Base-by-base conservation (phyloP, 2,797 vertebrate genomes). In the Malacoctenus gilli region DNA sequence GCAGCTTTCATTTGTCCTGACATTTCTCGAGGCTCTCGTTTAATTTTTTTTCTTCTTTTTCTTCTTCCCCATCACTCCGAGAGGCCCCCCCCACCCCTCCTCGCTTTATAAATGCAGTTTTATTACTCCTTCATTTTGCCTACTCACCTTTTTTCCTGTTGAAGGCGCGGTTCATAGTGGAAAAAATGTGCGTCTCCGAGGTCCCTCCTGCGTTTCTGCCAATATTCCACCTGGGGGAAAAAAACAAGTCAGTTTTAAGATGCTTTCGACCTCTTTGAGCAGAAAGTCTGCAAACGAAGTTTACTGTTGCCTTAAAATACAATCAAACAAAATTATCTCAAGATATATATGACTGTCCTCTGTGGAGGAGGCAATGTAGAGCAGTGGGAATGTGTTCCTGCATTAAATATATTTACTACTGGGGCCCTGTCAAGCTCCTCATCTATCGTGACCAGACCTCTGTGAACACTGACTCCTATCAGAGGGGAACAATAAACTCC, bases 121-220 rank as follows among this genome's bases (percentile, higher is more conserved):
- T 5, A 28, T 28, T 5, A 28, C 9, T 28, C 1, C 25, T 28
- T 28, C 25, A 28, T 28, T 28, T 28, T 28, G 25, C 25, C 25
- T 9, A 28, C 90, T 89, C 81, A 96, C 95, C 95, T 93, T 94
- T 96, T 87, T 96, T 96, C 80, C 94, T 92, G 90, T 93, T 95
- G 87, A 96, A 96, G 77, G 95, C 94, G 56, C 94, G 94, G 78
- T 95, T 96, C 95, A 96, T 96, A 87, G 85, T 94, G 93, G 87
- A 76, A 87, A 76, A 87, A 90, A 72, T 42, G 62, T 72, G 73
- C 11, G 85, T 77, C 46, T 78, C 52, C 37, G 63, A 72, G 59
- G 66, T 58, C 56, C 68, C 77, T 82, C 63, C 65, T 50, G 76
- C 75, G 68, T 73, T 57, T 69, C 61, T 80, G 85, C 84, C 73